A percentile compares a stretch with the other conserved stretches of the same genome.
phyloP scores from a whole-genome alignment of 2,113 vertebrate genomes.

The Speoplatyrhinus poulsoni region DNA sequence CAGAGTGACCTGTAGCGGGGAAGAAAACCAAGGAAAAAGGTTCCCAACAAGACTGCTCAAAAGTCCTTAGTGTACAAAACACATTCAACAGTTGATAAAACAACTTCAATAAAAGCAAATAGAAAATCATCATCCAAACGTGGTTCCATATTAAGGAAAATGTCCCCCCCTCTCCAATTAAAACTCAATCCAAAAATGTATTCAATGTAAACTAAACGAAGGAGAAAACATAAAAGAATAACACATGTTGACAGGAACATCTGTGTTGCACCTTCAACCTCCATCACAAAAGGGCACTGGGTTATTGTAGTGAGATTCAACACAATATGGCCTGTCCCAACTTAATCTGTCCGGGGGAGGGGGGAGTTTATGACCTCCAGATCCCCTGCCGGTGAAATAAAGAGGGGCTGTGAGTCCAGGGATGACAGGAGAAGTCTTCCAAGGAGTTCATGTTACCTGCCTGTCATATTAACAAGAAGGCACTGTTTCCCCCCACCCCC shows the following conservation, averaged over 20 bases:
- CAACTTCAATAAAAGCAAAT: too few relatives aligned
- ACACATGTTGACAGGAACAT: slow-evolving; percentile 55
- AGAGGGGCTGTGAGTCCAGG: slow-evolving; percentile 78
- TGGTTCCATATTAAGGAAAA: neutral
- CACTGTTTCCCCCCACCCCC: slow-evolving; percentile 82
- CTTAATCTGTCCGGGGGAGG: slow-evolving; percentile 73
- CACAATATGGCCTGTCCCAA: slow-evolving; percentile 52
- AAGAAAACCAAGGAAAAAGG: neutral
- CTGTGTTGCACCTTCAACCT: slow-evolving; percentile 59
- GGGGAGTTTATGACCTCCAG: slow-evolving; percentile 80
- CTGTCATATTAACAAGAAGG: slow-evolving; percentile 87
- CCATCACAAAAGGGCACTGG: slow-evolving; percentile 35
- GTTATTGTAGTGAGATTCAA: slow-evolving; percentile 65
- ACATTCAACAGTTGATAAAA: too few relatives aligned
- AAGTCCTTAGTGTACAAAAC: neutral
- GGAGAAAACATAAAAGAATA: neutral
- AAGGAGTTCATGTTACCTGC: slow-evolving; percentile 95
- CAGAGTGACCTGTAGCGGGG: neutral
- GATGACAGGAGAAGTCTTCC: slow-evolving; percentile 91
- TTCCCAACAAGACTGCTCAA: neutral
- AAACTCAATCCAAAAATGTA: neutral
- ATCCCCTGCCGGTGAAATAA: slow-evolving; percentile 83
- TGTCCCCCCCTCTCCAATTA: neutral
- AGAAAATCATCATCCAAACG: too few relatives aligned
- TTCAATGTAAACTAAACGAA: slow-evolving; percentile 13